Base-by-base conservation (phyloP, 2,113 vertebrate species). In the Clinocottus analis region DNA sequence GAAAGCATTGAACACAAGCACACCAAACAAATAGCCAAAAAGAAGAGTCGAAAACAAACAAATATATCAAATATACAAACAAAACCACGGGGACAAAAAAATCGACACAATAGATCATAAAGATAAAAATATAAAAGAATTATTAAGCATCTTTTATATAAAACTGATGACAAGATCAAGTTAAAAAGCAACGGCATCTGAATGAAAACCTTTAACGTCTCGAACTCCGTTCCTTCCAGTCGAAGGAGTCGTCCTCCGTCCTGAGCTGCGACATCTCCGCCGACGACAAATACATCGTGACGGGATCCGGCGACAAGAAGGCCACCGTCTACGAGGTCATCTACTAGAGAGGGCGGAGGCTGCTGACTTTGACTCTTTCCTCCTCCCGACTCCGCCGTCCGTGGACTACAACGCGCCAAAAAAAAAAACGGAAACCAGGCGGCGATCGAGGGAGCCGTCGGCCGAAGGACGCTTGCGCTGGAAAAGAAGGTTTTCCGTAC, bases 301-400 rank as follows among this genome's bases (percentile, higher is more conserved):
- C 97, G 1, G 97, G 97, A 87, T 99, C 97, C 6, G 97, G 97
- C 12, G 97, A 99, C 95, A 99, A 99, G 95, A 99, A 99, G 91
- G 97, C 97, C 89, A 99, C 97, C 0, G 97, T 99, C 82, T 99
- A 99, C 33, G 98, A 99, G 94, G 98, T 99, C 90, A 98, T 99
- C 95, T 99, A 99, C 93, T 99, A 93, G 94, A 79, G 51, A 47
- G 51, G 43, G n/a, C 33, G 7, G 69, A 62, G 75, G 58, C 53
- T 69, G 61, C 72, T 8, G 53, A 82, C 85, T 72, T 71, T 71
- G 66, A 10, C 53, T n/a, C n/a, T 58, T 61, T 19, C 60, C 25
- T n/a, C 25, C 78, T 45, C 41, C 31, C 69, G 74, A 70, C 84
- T n/a, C 72, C 65, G 47, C 61, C 53, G 65, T 63, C 49, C 69